Percentiles rank a stretch among this genome's conserved stretches.
Evolutionary conservation across 2,113 vertebrate genomes (phyloP).

Genomic region (Dasyprocta punctata): DNA sequence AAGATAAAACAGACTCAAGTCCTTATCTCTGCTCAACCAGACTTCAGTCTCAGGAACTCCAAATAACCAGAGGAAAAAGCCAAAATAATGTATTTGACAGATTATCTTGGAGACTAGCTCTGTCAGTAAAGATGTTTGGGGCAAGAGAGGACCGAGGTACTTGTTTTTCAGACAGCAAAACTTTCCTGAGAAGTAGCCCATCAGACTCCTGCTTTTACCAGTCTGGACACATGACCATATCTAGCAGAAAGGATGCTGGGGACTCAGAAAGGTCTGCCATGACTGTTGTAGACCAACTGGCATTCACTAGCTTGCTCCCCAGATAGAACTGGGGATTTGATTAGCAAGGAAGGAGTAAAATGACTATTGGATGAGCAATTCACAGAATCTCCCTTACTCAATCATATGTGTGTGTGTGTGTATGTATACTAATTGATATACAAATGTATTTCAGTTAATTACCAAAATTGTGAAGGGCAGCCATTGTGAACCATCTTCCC

Average conservation of each 20-base stretch:
- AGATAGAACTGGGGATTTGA: neutral
- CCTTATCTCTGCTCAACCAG: neutral
- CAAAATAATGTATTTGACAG: neutral
- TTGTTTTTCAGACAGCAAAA: neutral
- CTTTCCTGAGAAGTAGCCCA: neutral
- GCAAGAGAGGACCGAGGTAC: neutral
- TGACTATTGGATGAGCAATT: neutral
- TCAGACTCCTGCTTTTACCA: neutral
- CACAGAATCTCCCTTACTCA: neutral
- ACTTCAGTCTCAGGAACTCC: neutral
- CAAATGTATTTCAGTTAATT: neutral
- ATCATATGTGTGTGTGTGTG: no score
- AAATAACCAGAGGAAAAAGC: neutral
- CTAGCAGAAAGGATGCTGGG: neutral
- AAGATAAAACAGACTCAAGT: neutral
- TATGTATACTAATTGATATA: neutral
- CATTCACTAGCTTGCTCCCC: neutral
- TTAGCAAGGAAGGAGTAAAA: neutral
- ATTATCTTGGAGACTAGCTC: neutral
- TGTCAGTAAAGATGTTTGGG: neutral
- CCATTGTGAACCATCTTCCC: neutral
- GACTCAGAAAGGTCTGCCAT: fast-evolving
- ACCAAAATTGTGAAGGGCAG: neutral
- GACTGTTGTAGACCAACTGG: neutral
- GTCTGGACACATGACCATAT: neutral